These are phyloP conservation scores for Apotomis betuletana DNA, from an alignment of 2,888 invertebrate species.

Conservation along the genomic window DNA sequence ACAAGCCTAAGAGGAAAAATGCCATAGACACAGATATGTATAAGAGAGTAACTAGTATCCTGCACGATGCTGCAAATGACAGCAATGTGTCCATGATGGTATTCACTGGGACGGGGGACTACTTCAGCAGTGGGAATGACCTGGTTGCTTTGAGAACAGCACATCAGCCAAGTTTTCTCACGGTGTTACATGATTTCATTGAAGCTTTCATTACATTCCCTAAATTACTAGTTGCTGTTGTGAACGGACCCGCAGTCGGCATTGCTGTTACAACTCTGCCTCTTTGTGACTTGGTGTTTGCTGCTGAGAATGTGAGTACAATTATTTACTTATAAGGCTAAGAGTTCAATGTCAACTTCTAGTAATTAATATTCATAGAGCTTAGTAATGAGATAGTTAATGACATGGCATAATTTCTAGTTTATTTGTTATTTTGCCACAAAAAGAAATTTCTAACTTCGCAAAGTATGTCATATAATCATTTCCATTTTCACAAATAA, in stretches of 20 bases:
- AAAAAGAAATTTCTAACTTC: too few relatives aligned
- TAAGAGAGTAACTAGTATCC: slow-evolving; percentile 82
- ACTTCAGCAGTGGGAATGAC: slow-evolving; percentile 94
- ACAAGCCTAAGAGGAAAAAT: slow-evolving; percentile 92
- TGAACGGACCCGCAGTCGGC: slow-evolving; percentile 98
- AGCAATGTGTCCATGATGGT: slow-evolving; percentile 87
- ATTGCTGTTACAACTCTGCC: slow-evolving; percentile 93
- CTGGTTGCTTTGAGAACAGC: slow-evolving; percentile 55
- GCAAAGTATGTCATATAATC: too few relatives aligned
- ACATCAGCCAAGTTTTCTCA: slow-evolving; percentile 47
- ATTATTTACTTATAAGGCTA: background rate
- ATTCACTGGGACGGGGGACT: slow-evolving; percentile 91
- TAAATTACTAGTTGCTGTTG: slow-evolving; percentile 92
- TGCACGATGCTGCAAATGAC: slow-evolving; percentile 88
- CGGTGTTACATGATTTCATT: slow-evolving; percentile 85
- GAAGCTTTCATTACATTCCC: slow-evolving; percentile 92
- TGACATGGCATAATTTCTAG: too few relatives aligned
- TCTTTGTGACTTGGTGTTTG: slow-evolving; percentile 94
- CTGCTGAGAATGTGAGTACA: slow-evolving; percentile 88
- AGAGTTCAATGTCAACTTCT: too few relatives aligned
- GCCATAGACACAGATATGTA: slow-evolving; percentile 89
- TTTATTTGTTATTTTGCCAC: too few relatives aligned
- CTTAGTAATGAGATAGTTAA: too few relatives aligned
- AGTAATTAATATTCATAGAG: too few relatives aligned
- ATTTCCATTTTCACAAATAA: too few relatives aligned